A percentile compares a stretch with the other conserved stretches of the same genome.
phyloP scores from a whole-genome alignment of 2,888 invertebrate genomes.

The Invenusta paracnida region DNA sequence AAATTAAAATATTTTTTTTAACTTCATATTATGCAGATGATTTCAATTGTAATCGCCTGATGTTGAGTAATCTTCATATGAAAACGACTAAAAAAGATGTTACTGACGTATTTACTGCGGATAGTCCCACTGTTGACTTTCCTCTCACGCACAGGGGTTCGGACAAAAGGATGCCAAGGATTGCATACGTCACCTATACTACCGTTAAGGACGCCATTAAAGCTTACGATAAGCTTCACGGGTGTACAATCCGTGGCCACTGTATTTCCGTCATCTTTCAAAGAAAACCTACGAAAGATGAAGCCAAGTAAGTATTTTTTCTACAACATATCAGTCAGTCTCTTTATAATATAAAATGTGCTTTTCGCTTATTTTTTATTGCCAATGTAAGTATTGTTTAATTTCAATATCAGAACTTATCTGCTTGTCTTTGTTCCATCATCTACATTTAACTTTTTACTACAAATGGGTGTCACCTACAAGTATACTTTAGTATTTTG shows the following conservation, averaged over 20 bases:
- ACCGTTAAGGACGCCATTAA: not conserved
- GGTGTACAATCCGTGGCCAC: not conserved
- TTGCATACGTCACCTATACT: not conserved
- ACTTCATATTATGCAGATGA: too few species aligned
- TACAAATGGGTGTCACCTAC: too few species aligned
- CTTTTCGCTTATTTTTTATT: too few species aligned
- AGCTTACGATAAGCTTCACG: not conserved
- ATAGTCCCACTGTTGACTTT: not conserved
- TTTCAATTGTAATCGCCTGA: not conserved
- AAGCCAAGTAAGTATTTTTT: not conserved
- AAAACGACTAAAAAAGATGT: not conserved
- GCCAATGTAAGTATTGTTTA: too few species aligned
- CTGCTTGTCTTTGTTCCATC: too few species aligned
- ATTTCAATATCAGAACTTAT: too few species aligned
- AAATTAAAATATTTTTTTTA: not conserved
- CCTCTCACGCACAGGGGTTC: not conserved
- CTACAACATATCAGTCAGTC: too few species aligned
- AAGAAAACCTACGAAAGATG: not conserved
- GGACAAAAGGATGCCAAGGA: not conserved
- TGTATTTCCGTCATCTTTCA: not conserved
- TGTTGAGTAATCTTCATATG: not conserved
- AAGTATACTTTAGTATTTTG: too few species aligned
- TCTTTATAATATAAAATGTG: too few species aligned
- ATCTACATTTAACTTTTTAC: too few species aligned
- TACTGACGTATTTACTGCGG: not conserved